phyloP scores from a whole-genome alignment of 2,797 vertebrate genomes.

The Crypturellus tataupa region DNA sequence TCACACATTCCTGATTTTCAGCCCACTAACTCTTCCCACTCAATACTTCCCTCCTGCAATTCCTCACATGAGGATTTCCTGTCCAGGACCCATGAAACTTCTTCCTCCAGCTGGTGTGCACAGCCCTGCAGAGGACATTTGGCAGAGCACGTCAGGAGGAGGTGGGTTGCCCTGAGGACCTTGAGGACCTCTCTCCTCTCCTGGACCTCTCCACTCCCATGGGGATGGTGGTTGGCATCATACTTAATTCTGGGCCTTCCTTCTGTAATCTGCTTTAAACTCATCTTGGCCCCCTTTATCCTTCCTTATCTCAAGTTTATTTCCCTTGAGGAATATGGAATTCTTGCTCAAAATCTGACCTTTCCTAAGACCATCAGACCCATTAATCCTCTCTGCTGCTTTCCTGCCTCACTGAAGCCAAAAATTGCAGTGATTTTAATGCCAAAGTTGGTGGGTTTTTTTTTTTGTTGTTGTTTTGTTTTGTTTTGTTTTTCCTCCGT shows the following conservation, averaged over 20 bases:
- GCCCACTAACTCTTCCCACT: too few species aligned
- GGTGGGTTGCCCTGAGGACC: fast-evolving
- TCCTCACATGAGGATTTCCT: too few species aligned
- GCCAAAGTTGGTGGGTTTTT: too few species aligned
- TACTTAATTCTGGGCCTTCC: background rate
- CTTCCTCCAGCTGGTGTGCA: background rate
- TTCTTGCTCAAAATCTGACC: background rate
- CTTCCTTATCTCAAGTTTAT: background rate
- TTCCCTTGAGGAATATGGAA: background rate
- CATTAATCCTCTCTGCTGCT: background rate
- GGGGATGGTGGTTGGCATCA: background rate
- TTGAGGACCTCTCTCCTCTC: background rate
- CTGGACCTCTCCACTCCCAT: background rate
- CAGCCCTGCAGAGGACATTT: too few species aligned
- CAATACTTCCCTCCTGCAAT: too few species aligned
- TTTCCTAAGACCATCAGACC: background rate
- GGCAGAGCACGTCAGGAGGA: background rate
- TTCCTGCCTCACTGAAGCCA: background rate
- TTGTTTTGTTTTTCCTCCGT: background rate
- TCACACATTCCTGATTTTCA: too few species aligned
- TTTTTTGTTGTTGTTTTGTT: background rate
- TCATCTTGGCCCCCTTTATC: background rate
- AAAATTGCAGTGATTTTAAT: background rate
- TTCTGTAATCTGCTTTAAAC: background rate
- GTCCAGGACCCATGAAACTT: background rate